A percentile compares a stretch with the other conserved stretches of the same genome.
phyloP scores from a whole-genome alignment of 2,888 invertebrate species.

The Erebia palarica region DNA sequence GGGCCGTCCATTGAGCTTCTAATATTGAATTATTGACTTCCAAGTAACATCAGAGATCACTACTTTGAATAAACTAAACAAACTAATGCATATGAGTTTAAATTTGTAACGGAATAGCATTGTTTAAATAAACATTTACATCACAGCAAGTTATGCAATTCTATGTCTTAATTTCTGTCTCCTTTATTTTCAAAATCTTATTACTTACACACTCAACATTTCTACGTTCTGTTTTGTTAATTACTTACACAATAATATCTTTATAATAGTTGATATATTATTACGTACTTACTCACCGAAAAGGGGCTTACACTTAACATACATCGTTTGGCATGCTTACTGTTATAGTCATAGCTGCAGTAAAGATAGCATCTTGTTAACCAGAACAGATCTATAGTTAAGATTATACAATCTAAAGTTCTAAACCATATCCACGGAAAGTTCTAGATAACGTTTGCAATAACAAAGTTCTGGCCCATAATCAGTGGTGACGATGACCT shows the following conservation, averaged over 20 bases:
- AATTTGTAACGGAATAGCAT: conserved; percentile 2
- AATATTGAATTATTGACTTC: conserved; percentile 34
- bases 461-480: conserved; percentile 50
- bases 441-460: conserved; percentile 39
- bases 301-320: not conserved
- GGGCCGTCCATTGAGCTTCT: conserved; percentile 25
- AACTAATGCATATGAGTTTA: conserved; percentile 2
- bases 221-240: not conserved
- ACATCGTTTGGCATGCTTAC: conserved; percentile 6
- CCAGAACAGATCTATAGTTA: conserved; percentile 25
- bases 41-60: conserved; percentile 23
- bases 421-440: conserved; percentile 25
- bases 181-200: not conserved
- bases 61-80: conserved; percentile 24
- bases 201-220: not conserved
- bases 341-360: conserved; percentile 6
- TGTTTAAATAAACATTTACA: not conserved
- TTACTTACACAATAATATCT: not conserved
- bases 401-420: conserved; percentile 37
- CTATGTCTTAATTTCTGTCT: not conserved
- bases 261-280: not conserved
- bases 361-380: conserved; percentile 13
- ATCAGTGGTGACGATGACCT: conserved; percentile 66
- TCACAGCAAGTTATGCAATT: no score
- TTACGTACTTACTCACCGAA: no score